Evolutionary conservation across 2,113 vertebrate species (phyloP).

Genomic region (Talpa occidentalis): DNA sequence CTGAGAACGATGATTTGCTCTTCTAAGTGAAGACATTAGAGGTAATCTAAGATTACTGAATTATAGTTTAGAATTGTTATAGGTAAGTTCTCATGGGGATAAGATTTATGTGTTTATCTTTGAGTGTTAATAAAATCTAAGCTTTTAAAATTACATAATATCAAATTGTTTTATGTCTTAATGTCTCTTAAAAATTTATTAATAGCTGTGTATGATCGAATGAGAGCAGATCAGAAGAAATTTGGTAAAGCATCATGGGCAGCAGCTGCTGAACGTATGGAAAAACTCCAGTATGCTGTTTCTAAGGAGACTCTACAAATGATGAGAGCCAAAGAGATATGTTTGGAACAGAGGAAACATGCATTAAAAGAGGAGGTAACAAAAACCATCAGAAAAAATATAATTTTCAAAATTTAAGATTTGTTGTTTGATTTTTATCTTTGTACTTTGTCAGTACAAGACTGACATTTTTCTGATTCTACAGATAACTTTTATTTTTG

Average conservation of each 20-base stretch:
- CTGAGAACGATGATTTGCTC: neutral
- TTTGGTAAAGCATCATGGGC: slow-evolving; percentile 97
- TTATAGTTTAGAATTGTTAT: slow-evolving; percentile 31
- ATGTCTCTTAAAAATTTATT: slow-evolving; percentile 57
- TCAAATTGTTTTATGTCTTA: slow-evolving; percentile 41
- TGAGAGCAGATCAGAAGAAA: slow-evolving; percentile 96
- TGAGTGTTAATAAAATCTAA: neutral
- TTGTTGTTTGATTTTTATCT: slow-evolving; percentile 9
- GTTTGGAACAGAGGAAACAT: slow-evolving; percentile 97
- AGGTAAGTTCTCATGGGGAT: slow-evolving; percentile 2
- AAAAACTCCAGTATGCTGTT: slow-evolving; percentile 95
- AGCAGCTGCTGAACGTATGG: slow-evolving; percentile 95
- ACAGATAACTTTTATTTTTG: neutral
- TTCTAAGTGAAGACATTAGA: slow-evolving; percentile 16
- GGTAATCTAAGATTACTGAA: neutral
- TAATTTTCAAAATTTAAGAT: neutral
- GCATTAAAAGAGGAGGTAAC: slow-evolving; percentile 95
- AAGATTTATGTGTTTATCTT: slow-evolving; percentile 30
- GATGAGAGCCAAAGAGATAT: slow-evolving; percentile 98
- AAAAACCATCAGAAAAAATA: slow-evolving; percentile 7
- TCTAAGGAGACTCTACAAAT: slow-evolving; percentile 98
- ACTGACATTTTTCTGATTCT: neutral
- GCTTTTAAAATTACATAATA: neutral
- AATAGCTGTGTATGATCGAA: slow-evolving; percentile 94
- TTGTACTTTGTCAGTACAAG: neutral